These are phyloP conservation scores for Bombus impatiens DNA, from an alignment of 1,140 invertebrate species.

Conservation along the genomic window DNA sequence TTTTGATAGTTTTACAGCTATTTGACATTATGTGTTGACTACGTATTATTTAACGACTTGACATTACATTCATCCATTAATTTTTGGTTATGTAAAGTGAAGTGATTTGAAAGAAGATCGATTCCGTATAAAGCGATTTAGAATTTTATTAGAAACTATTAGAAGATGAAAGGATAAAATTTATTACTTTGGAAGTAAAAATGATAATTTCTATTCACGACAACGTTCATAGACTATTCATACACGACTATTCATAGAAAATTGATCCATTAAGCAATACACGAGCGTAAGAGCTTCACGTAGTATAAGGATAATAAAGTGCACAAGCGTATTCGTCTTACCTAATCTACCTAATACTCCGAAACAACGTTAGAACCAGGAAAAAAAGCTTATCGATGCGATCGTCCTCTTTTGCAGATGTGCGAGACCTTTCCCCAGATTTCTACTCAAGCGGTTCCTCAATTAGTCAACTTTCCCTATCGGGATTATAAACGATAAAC, in stretches of 20 bases:
- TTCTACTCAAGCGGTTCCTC: neutral
- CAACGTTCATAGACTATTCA: neutral
- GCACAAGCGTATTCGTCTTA: neutral
- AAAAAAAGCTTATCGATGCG: neutral
- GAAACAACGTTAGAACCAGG: neutral
- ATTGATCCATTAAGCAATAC: neutral
- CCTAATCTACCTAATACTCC: neutral
- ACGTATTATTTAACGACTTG: neutral
- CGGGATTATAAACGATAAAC: neutral
- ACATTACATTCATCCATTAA: neutral
- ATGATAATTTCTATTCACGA: neutral
- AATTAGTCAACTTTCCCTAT: conserved; percentile 7
- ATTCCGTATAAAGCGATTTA: neutral
- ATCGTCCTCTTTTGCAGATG: neutral
- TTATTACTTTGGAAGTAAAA: neutral
- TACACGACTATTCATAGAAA: neutral
- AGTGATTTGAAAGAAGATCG: neutral
- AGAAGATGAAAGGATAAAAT: neutral
- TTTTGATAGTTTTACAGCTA: too few relatives aligned
- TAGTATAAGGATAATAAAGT: neutral
- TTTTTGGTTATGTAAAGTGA: neutral
- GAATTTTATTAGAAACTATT: neutral
- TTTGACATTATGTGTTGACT: too few relatives aligned
- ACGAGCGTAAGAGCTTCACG: neutral
- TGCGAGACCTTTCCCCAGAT: neutral